Evolutionary conservation across 2,888 invertebrate species (phyloP).

Genomic region (Eupithecia subfuscata): DNA sequence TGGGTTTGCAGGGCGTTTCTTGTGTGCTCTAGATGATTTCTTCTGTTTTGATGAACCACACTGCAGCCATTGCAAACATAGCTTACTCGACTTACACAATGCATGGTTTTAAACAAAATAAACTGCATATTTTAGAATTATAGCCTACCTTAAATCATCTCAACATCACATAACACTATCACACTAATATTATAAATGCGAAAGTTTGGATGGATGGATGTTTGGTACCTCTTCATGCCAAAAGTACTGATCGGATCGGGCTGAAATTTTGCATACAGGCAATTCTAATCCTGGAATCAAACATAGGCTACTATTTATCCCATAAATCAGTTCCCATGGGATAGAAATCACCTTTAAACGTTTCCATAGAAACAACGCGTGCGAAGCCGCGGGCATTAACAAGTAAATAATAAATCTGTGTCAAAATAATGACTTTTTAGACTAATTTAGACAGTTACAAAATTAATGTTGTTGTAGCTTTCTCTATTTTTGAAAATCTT

Average conservation of each 20-base stretch:
- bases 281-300: too few relatives aligned
- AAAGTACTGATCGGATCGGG: too few relatives aligned
- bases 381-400: too few relatives aligned
- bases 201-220: too few relatives aligned
- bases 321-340: too few relatives aligned
- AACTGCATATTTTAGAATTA: not conserved
- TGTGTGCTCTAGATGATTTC: not conserved
- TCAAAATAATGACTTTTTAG: not conserved
- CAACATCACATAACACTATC: not conserved
- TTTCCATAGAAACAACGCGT: too few relatives aligned
- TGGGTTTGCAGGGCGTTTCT: constrained; percentile 1
- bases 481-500: not conserved
- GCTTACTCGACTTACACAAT: not conserved
- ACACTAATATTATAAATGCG: too few relatives aligned
- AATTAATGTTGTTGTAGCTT: not conserved
- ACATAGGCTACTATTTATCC: too few relatives aligned
- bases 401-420: not conserved
- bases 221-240: too few relatives aligned
- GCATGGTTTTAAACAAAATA: not conserved
- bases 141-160: not conserved
- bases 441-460: not conserved
- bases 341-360: too few relatives aligned
- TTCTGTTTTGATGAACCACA: not conserved
- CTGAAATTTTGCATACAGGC: too few relatives aligned
- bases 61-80: not conserved